Conservation (phyloP, 2,113 vertebrate genomes). For the Diphyllodes magnificus region DNA sequence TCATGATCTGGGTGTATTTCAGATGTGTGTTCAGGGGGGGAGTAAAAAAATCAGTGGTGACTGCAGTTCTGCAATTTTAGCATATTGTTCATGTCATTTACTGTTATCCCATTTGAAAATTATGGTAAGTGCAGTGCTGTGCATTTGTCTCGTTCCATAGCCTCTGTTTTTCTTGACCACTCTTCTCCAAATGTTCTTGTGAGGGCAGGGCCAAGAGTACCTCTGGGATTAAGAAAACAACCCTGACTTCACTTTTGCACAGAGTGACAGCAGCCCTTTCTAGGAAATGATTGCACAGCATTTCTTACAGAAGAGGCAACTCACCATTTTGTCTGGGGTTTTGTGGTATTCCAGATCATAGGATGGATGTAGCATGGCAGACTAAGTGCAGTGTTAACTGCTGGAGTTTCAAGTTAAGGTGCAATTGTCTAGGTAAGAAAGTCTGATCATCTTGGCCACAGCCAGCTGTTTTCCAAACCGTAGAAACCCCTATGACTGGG, state of each 20-base stretch:
- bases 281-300: neutral
- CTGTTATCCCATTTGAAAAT: neutral
- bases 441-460: neutral
- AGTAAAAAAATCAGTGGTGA: neutral
- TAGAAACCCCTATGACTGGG: neutral
- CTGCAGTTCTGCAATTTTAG: neutral
- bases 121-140: neutral
- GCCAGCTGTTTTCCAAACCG: neutral
- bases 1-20: neutral
- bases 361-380: neutral
- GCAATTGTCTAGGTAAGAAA: neutral
- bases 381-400: neutral
- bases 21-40: neutral
- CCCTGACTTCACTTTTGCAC: neutral
- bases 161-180: neutral
- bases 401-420: neutral
- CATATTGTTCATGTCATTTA: neutral
- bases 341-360: neutral
- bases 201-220: neutral
- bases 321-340: neutral
- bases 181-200: neutral
- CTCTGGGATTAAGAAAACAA: neutral
- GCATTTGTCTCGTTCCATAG: neutral
- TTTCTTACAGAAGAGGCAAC: neutral
- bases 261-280: neutral